A percentile compares a stretch with the other conserved stretches of the same genome.
phyloP scores from a whole-genome alignment of 2,888 invertebrate species.

The Hanleya hanleyi region DNA sequence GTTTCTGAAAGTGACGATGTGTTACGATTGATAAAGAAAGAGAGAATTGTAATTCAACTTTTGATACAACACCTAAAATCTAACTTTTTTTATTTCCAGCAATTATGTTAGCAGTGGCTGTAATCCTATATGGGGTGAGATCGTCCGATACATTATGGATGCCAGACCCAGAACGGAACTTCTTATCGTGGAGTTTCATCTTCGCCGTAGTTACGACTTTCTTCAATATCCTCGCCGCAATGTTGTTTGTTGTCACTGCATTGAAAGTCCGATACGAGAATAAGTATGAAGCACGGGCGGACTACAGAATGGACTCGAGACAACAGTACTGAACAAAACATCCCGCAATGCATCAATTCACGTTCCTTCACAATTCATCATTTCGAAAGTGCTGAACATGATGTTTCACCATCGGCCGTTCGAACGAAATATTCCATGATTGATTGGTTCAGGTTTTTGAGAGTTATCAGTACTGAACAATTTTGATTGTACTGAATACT shows the following conservation, averaged over 20 bases:
- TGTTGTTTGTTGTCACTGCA: conserved; percentile 34
- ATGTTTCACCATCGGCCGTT: too few species aligned
- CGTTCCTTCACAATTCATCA: too few species aligned
- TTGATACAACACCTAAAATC: too few species aligned
- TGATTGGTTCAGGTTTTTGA: too few species aligned
- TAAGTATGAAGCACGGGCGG: neutral
- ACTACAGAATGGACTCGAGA: neutral
- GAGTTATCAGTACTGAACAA: too few species aligned
- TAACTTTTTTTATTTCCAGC: neutral
- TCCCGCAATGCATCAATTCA: too few species aligned
- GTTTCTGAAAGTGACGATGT: too few species aligned
- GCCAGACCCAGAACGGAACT: conserved; percentile 96
- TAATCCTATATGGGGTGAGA: conserved; percentile 84
- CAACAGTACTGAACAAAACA: neutral
- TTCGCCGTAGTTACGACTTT: conserved; percentile 83
- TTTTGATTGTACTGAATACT: too few species aligned
- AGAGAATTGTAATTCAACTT: too few species aligned
- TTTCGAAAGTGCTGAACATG: too few species aligned
- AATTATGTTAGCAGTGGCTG: neutral
- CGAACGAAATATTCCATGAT: too few species aligned
- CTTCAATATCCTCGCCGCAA: conserved; percentile 55
- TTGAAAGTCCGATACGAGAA: neutral
- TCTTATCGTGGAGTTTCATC: conserved; percentile 95
- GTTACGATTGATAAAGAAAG: too few species aligned
- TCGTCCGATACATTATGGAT: conserved; percentile 92